Evolutionary conservation across 1,140 invertebrate genomes (phyloP).

Genomic region (Drosophila sulfurigaster): DNA sequence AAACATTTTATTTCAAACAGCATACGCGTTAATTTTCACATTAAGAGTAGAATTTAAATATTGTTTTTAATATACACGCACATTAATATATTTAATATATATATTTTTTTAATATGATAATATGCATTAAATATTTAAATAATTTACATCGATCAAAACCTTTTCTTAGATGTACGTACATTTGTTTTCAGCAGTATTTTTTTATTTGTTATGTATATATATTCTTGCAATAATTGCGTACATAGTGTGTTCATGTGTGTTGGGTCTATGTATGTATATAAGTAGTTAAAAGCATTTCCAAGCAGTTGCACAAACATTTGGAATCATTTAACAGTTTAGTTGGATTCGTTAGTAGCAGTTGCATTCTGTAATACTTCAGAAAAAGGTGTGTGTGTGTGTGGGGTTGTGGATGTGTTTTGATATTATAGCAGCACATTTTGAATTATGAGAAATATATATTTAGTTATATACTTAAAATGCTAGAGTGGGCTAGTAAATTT

Average conservation of each 20-base stretch:
- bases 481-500: slow-evolving; percentile 64
- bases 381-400: slow-evolving; percentile 37
- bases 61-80: slow-evolving; percentile 71
- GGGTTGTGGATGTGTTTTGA: slow-evolving; percentile 29
- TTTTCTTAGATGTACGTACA: slow-evolving; percentile 49
- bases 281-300: slow-evolving; percentile 75
- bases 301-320: slow-evolving; percentile 61
- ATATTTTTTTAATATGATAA: slow-evolving; percentile 56
- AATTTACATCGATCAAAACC: slow-evolving; percentile 77
- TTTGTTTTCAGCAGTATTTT: slow-evolving; percentile 45
- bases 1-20: slow-evolving; percentile 81
- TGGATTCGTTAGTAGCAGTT: slow-evolving; percentile 58
- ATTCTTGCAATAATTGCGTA: slow-evolving; percentile 42
- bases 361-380: slow-evolving; percentile 70
- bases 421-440: slow-evolving; percentile 69
- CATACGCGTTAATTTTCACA: slow-evolving; percentile 75
- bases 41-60: slow-evolving; percentile 78
- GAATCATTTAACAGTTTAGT: slow-evolving; percentile 44
- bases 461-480: slow-evolving; percentile 45
- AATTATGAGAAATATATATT: slow-evolving; percentile 54
- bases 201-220: slow-evolving; percentile 28
- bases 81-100: slow-evolving; percentile 56
- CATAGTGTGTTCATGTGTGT: slow-evolving; percentile 11
- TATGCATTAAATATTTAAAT: slow-evolving; percentile 78
- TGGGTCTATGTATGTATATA: slow-evolving; percentile 27